These are phyloP conservation scores for Podarcis siculus DNA, from an alignment of 2,797 vertebrate species.

Conservation along the genomic window DNA sequence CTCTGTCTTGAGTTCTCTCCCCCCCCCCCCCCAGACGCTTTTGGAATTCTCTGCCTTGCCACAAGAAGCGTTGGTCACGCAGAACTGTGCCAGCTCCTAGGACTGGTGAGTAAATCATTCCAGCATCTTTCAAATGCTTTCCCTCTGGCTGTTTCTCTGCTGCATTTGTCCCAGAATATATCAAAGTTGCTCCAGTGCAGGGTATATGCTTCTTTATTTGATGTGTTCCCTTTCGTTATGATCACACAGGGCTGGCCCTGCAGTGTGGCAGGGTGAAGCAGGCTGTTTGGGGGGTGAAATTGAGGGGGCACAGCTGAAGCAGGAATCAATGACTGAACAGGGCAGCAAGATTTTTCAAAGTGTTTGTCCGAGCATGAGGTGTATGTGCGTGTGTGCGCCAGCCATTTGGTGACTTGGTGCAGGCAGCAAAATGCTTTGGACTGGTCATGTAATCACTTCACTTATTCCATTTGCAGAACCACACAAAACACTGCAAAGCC, in stretches of 20 bases:
- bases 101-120: conserved; percentile 58
- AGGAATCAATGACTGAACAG: neutral
- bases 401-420: neutral
- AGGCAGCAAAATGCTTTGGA: neutral
- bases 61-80: conserved; percentile 24
- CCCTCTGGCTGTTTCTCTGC: neutral
- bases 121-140: neutral
- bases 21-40: neutral
- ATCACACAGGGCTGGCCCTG: neutral
- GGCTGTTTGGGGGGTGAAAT: neutral
- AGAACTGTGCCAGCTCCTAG: fast-evolving
- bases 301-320: neutral
- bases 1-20: conserved; percentile 20
- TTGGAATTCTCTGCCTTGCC: neutral
- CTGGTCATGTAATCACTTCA: neutral
- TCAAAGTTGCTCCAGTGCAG: neutral
- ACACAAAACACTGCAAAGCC: fast-evolving
- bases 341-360: neutral
- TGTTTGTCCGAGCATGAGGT: neutral
- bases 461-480: neutral
- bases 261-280: neutral
- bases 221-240: neutral
- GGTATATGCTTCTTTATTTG: neutral
- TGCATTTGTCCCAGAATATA: conserved; percentile 8
- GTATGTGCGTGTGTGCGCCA: neutral